Evolutionary conservation across 2,113 vertebrate species (phyloP), one percentile per base, ranked within the genome.

Genomic region (Nothocercus julius): DNA sequence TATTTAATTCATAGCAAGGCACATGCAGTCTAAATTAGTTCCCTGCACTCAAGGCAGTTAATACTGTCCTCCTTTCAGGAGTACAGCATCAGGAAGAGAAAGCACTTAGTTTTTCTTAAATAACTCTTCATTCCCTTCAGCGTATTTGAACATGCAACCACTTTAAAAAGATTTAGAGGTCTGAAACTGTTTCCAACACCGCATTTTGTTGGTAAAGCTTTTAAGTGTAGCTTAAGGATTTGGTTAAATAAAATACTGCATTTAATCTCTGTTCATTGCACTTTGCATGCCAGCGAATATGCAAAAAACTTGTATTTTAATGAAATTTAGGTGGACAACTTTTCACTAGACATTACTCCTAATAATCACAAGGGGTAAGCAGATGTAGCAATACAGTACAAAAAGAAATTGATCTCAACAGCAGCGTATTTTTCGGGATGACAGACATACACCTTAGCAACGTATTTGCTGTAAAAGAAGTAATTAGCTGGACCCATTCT

Each of bases 1-100:
- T 13, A 67, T 24, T 30, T 42, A 76, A 19, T 3, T 34, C 2
- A 11, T 9, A 38, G 22, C 24, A 90, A 38, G 89, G 40, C 9
- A 32, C 16, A 21, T 1, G 13, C 3, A 62, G 17, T 1, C 0
- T 4, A 10, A 4, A 13, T 9, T 13, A 89, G 7, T 1, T 24
- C 10, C 9, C 28, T 22, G 77, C 9, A 3, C 15, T 30, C 5
- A 49, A 32, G 4, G 3, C 19, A 49, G 12, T 16, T n/a, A 11
- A 3, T 17, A 7, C 8, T 27, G 18, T 27, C 87, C 66, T n/a
- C 19, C 38, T 19, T 66, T 80, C 64, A 87, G 8, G 2, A 62
- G 64, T 21, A 51, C 6, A 14, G 10, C 3, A 32, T 1, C 8
- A 28, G 53, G 47, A 80, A 87, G 9, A 79, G 32, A 82, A 82